These are phyloP conservation scores for Gavia stellata DNA, from an alignment of 2,113 vertebrate genomes.

Conservation along the genomic window DNA sequence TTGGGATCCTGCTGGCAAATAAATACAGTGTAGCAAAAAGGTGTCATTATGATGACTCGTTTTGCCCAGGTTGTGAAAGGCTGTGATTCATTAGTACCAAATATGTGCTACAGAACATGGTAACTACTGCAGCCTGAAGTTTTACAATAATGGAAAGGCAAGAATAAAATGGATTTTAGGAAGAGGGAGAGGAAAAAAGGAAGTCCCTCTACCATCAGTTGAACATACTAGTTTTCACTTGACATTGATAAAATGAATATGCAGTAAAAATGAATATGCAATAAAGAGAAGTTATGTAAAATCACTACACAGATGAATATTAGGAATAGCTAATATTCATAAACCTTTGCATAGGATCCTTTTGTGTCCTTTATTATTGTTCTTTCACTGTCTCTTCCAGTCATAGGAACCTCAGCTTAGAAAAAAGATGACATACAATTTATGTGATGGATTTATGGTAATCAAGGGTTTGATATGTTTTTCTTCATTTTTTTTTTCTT, in stretches of 20 bases:
- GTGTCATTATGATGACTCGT: not conserved
- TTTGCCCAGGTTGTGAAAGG: not conserved
- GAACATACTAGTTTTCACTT: not conserved
- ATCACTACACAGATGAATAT: not conserved
- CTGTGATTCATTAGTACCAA: conserved; percentile 25
- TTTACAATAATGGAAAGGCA: not conserved
- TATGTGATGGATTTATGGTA: not conserved
- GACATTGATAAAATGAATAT: not conserved
- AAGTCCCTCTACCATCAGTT: not conserved
- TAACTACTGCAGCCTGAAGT: not conserved
- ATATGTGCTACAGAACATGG: not conserved
- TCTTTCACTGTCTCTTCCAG: not conserved
- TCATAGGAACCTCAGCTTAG: not conserved
- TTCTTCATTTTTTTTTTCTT: not conserved
- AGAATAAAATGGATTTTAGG: not conserved
- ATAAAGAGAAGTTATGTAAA: not conserved
- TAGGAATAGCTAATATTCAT: not conserved
- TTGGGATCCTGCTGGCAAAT: conserved; percentile 38
- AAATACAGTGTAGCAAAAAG: conserved; percentile 9
- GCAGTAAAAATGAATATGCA: not conserved
- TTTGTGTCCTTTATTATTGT: not conserved
- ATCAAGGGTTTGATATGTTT: no score
- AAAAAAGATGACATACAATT: not conserved
- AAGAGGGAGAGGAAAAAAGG: not conserved
- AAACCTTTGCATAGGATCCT: not conserved